phyloP scores from a whole-genome alignment of 2,797 vertebrate genomes.

The Alexandromys oeconomus region DNA sequence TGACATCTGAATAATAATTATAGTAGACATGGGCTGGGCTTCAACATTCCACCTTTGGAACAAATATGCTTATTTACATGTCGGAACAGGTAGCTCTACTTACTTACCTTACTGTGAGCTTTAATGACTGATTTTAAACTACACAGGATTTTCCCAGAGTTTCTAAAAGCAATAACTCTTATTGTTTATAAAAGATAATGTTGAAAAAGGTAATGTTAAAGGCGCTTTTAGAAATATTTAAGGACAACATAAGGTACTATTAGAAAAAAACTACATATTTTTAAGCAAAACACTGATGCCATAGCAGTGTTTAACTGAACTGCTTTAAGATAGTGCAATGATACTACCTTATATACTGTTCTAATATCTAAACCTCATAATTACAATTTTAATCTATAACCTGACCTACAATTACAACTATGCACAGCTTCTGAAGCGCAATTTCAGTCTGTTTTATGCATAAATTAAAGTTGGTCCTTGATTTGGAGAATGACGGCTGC shows the following conservation, averaged over 20 bases:
- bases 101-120: conserved; percentile 59
- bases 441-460: conserved; percentile 81
- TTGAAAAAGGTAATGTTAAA: conserved; percentile 81
- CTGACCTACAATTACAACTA: conserved; percentile 85
- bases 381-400: conserved; percentile 84
- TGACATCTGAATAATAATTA: conserved; percentile 34
- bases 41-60: conserved; percentile 59
- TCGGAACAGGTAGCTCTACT: conserved; percentile 38
- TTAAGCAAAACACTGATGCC: conserved; percentile 81
- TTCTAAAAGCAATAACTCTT: conserved; percentile 83
- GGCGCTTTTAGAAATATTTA: conserved; percentile 84
- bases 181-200: conserved; percentile 80
- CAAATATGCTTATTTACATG: conserved; percentile 58
- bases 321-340: conserved; percentile 73
- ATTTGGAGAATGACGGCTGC: conserved; percentile 79
- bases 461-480: conserved; percentile 88
- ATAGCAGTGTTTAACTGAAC: conserved; percentile 70
- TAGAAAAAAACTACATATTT: conserved; percentile 81
- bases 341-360: conserved; percentile 75
- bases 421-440: conserved; percentile 83
- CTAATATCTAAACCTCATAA: conserved; percentile 83
- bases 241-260: conserved; percentile 80
- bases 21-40: background rate
- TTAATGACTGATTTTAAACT: conserved; percentile 72
- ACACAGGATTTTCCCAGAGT: conserved; percentile 72